These are phyloP conservation scores for Ahaetulla prasina DNA, from an alignment of 2,113 vertebrate species.

Conservation along the genomic window DNA sequence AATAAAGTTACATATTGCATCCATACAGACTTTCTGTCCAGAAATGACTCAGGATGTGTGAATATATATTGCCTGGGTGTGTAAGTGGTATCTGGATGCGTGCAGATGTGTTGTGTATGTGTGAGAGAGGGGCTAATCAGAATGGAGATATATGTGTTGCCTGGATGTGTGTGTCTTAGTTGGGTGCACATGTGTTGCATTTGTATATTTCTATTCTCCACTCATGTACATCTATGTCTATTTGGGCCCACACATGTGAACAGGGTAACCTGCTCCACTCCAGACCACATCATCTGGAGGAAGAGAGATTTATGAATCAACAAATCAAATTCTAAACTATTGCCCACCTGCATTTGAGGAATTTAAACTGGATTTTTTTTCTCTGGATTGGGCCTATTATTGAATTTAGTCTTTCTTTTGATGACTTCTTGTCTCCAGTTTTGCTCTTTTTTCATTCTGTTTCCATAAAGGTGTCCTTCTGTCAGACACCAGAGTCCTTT, in stretches of 20 bases:
- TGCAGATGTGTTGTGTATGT: neutral
- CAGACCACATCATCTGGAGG: neutral
- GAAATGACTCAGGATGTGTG: neutral
- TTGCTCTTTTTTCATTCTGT: neutral
- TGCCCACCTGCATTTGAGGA: neutral
- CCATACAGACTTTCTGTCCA: neutral
- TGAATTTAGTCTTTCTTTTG: neutral
- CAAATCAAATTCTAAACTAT: neutral
- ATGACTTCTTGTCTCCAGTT: neutral
- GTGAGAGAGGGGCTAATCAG: neutral
- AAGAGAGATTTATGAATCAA: neutral
- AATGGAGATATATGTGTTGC: neutral
- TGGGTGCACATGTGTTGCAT: neutral
- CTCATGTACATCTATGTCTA: neutral
- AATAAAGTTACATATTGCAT: neutral
- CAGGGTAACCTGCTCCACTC: neutral
- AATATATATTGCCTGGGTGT: neutral
- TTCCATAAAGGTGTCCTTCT: neutral
- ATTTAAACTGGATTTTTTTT: neutral
- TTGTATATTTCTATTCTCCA: neutral
- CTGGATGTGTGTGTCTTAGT: neutral
- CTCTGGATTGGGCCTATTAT: neutral
- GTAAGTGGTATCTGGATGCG: neutral
- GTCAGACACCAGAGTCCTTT: neutral
- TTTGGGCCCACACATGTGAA: neutral